Base-by-base conservation (phyloP, 2,888 invertebrate species). In the Hecatera dysodea region DNA sequence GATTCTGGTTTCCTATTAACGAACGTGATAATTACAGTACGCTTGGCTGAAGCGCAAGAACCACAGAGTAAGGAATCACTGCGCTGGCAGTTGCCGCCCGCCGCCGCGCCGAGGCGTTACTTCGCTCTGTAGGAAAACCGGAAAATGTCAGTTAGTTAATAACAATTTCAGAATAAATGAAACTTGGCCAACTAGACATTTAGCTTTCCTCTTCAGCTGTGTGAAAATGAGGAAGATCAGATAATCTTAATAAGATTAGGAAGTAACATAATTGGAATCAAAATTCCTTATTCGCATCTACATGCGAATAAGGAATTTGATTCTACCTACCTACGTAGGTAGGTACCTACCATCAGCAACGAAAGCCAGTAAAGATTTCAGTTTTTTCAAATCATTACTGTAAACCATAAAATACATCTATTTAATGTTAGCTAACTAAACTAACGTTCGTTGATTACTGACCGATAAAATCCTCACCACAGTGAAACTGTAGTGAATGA, bases 201-300 rank as follows among this genome's bases (percentile, higher is more conserved):
- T 19, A 68, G 27, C 6, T 46, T 46, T 24, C n/a, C 22, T n/a
- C 8, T 24, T 19, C 1, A 6, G 22, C 29, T 24, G 1, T 11
- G 19, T 22, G 15, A 8, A 36, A 44, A 33, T 15, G n/a, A 22
- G 17, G 15, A 71, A 73, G 5, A 17, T 0, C 2, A 27, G 19
- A 33, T 29, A n/a, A 4, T 69, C 22, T 29, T 42, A n/a, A 42
- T 17, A 19, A 33, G 17, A n/a, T 36, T 17, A 17, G 2, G 12
- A 27, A 12, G 2, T 55, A n/a, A 33, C 6, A 42, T 27, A 15
- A 19, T 24, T 27, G 0, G 5, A 22, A 27, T 7, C 3, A n/a
- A 22, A 27, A 27, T 72, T 60, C 24, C 12, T 36, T 52, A 24
- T 60, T 72, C 5, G 33, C 29, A 39, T 27, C 2, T 24, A 22